Evolutionary conservation across 2,888 invertebrate species (phyloP).

Genomic region (Melolontha melolontha): DNA sequence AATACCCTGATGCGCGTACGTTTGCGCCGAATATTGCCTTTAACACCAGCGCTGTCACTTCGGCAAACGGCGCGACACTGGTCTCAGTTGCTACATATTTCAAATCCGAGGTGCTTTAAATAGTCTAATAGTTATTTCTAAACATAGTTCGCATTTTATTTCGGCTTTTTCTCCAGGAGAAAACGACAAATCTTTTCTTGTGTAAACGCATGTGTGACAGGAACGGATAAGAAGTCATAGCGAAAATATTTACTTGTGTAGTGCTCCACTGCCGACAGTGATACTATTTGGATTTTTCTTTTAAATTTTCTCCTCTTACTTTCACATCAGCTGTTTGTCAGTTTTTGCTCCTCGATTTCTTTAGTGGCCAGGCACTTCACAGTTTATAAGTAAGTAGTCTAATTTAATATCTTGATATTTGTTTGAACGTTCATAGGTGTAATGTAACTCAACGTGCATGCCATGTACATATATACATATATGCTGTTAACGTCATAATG

Average conservation of each 20-base stretch:
- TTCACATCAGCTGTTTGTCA: conserved; percentile 26
- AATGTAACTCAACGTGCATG: too few species aligned
- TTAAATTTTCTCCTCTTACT: not conserved
- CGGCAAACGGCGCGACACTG: conserved; percentile 31
- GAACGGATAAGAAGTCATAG: conserved; percentile 21
- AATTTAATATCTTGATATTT: not conserved
- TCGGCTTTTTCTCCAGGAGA: conserved; percentile 28
- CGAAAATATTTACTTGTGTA: conserved; percentile 24
- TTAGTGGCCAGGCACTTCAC: conserved; percentile 16
- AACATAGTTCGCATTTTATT: conserved; percentile 34
- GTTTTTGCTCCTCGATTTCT: not conserved
- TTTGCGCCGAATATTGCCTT: conserved; percentile 39
- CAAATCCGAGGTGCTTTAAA: conserved; percentile 38
- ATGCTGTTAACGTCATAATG: conserved; percentile 24
- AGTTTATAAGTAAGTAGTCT: conserved; percentile 30
- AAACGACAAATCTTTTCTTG: conserved; percentile 14
- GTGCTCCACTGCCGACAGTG: conserved; percentile 21
- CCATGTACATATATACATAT: not conserved
- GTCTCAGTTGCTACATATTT: conserved; percentile 32
- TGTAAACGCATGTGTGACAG: conserved; percentile 24
- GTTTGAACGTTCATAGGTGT: too few species aligned
- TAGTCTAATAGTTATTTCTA: conserved; percentile 36
- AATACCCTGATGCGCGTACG: conserved; percentile 37
- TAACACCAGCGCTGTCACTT: conserved; percentile 37
- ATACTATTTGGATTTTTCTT: conserved; percentile 23